Base-by-base conservation (phyloP, 1,140 invertebrate genomes). In the Paraescarpia echinospica region DNA sequence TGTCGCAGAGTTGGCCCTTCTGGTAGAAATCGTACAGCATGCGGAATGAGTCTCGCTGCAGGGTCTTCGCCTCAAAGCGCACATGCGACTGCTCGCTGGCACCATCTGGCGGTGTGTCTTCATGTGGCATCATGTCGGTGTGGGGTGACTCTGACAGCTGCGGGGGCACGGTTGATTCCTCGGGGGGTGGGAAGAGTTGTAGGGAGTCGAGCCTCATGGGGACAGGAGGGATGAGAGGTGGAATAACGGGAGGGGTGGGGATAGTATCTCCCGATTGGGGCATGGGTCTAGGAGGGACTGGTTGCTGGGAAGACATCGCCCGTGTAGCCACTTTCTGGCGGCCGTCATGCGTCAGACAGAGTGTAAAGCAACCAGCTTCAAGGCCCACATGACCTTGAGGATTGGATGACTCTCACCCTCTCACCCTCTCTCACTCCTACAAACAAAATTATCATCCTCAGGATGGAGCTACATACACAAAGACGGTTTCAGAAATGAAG, bases 1-100 rank as follows among this genome's bases (percentile, higher is more conserved):
- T 93, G 93, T 96, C 95, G 94, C 95, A 96, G 18, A 96, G 93
- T 34, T 94, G 92, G 31, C 93, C 94, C 34, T 93, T 93, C 33
- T 94, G 93, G 91, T 88, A 92, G 92, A 92, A 92, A 22, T 92
- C 92, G 31, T 88, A 89, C 48, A 92, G 92, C n/a, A 59, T 33
- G 12, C 6, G 34, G 59, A 92, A 92, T 1, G 92, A 77, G 22
- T 92, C 92, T n/a, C 59, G 51, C 48, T 88, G 48, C 18, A 92
- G n/a, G 9, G 51, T 33, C 22, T 51, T 77, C 48, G 51, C 88
- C 33, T 92, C 92, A 89, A 91, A 91, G 59, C 59, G 14, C 8
- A 77, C 8, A 14, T 77, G 59, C 2, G 59, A 77, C 59, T 77
- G 59, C 27, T 77, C 59, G 22, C 22, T 27, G 27, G 59, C 59